Evolutionary conservation across 1,140 invertebrate species (phyloP).

Genomic region (Heliconius congener): DNA sequence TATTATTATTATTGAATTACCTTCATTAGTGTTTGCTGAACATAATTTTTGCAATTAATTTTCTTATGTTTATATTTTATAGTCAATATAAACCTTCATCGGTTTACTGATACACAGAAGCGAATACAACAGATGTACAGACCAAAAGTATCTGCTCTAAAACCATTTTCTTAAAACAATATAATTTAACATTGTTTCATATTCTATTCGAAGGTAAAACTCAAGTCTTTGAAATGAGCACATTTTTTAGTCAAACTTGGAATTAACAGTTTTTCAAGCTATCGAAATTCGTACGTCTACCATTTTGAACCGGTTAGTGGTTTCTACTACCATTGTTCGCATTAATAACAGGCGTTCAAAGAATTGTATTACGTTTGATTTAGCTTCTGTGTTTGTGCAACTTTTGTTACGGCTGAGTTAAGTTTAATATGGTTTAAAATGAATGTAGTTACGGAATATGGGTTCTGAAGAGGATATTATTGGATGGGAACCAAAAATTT

Average conservation of each 20-base stretch:
- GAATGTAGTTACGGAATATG: slow-evolving; percentile 3
- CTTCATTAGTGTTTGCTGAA: not conserved
- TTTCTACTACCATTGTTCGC: slow-evolving; percentile 42
- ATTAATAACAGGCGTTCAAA: slow-evolving; percentile 37
- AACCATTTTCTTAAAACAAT: no score
- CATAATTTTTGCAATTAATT: not conserved
- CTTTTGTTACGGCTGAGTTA: slow-evolving; percentile 46
- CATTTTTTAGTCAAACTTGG: not conserved
- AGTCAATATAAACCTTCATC: no score
- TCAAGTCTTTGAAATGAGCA: not conserved
- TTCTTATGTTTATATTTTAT: not conserved
- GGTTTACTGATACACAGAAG: no score
- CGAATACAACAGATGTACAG: no score
- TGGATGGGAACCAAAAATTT: slow-evolving; percentile 4
- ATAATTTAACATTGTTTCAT: not conserved
- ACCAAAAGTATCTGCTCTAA: no score
- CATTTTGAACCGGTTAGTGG: slow-evolving; percentile 28
- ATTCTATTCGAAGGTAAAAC: not conserved
- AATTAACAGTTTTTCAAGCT: slow-evolving; percentile 5
- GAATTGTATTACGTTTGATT: slow-evolving; percentile 40
- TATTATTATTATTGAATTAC: not conserved
- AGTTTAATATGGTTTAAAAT: slow-evolving; percentile 38
- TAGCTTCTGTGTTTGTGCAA: slow-evolving; percentile 44
- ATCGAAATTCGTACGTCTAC: slow-evolving; percentile 14
- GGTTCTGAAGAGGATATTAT: slow-evolving; percentile 8